phyloP scores from a whole-genome alignment of 2,113 vertebrate genomes.

The Australoheros scitulus region DNA sequence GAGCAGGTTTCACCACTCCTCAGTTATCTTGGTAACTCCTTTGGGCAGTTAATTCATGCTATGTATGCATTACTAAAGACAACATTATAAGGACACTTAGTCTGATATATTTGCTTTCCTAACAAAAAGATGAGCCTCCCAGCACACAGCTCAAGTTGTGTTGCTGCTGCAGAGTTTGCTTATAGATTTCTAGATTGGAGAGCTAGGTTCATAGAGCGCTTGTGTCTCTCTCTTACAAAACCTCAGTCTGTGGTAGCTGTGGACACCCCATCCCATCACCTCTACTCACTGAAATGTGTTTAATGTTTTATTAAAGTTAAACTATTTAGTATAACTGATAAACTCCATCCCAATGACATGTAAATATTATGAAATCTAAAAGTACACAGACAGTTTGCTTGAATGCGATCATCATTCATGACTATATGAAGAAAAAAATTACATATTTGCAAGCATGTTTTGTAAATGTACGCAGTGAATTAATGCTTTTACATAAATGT shows the following conservation, averaged over 20 bases:
- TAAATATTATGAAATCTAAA: background rate
- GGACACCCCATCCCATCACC: background rate
- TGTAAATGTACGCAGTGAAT: no score
- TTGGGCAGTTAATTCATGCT: background rate
- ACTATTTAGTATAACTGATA: background rate
- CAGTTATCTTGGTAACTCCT: background rate
- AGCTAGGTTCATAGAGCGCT: background rate
- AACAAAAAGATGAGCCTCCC: background rate
- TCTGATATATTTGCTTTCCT: background rate
- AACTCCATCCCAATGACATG: no score
- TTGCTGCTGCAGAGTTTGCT: background rate
- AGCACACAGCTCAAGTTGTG: background rate
- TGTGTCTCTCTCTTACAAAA: background rate
- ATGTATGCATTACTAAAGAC: background rate
- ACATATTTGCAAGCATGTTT: no score
- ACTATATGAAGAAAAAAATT: background rate
- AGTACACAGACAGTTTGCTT: background rate
- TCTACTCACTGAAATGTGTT: background rate
- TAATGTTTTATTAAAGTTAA: background rate
- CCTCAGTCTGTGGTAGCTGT: background rate
- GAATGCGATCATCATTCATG: background rate
- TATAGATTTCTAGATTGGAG: background rate
- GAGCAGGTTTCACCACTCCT: background rate
- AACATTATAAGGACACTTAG: background rate
- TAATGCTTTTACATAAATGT: no score